phyloP scores from a whole-genome alignment of 2,888 invertebrate species.

The Artemia sinica region DNA sequence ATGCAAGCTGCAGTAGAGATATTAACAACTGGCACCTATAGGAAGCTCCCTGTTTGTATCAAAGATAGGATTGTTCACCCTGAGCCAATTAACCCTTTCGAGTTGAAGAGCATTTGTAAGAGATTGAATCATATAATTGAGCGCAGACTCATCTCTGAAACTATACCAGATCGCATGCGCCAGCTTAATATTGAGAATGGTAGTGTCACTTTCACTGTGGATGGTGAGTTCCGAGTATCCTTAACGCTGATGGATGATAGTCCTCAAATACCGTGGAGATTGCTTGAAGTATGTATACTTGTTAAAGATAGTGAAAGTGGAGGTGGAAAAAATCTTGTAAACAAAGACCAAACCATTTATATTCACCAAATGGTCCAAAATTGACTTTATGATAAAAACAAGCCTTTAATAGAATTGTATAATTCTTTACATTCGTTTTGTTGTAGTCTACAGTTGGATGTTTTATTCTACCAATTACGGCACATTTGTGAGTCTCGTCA shows the following conservation, averaged over 20 bases:
- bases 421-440: constrained; percentile 77
- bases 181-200: constrained; percentile 83
- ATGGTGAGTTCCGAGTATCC: constrained; percentile 88
- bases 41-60: constrained; percentile 81
- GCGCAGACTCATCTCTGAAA: constrained; percentile 78
- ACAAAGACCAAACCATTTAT: constrained; percentile 65
- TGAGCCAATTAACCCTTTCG: constrained; percentile 67
- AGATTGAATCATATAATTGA: constrained; percentile 76
- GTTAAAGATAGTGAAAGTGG: constrained; percentile 95
- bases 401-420: constrained; percentile 63
- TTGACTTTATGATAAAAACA: constrained; percentile 57
- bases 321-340: constrained; percentile 84
- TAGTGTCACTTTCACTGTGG: constrained; percentile 77
- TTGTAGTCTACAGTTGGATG: constrained; percentile 81
- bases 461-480: constrained; percentile 69
- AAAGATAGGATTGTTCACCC: constrained; percentile 82
- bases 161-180: constrained; percentile 72
- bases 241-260: constrained; percentile 94
- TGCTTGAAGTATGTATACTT: constrained; percentile 82
- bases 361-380: constrained; percentile 86
- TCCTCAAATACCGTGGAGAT: constrained; percentile 76
- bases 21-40: constrained; percentile 84
- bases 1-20: constrained; percentile 97
- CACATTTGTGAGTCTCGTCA: constrained; percentile 62
- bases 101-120: constrained; percentile 65